Base-by-base conservation (phyloP, 2,888 invertebrate genomes). In the Euproctis similis region DNA sequence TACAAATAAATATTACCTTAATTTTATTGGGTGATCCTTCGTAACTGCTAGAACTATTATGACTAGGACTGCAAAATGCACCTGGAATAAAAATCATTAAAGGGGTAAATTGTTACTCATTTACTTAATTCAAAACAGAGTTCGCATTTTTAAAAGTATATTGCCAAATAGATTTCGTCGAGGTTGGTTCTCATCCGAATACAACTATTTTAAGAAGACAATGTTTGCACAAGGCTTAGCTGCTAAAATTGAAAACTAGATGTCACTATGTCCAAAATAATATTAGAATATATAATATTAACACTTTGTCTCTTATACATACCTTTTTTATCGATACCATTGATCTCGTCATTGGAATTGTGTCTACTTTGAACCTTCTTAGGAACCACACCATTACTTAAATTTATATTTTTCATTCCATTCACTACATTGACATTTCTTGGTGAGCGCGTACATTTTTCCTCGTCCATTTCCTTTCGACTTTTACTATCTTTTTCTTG, bases 11-110 rank as follows among this genome's bases (percentile, higher is more conserved):
- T n/a, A n/a, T 42, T 55, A 76, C 82, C 68, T 85, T 78, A 58
- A 58, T 76, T 65, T 77, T 82, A 46, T 73, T 81, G 22, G 82
- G 82, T 12, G 82, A 84, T 31, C 76, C 72, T 53, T 82, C 82
- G 42, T 75, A 81, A 48, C 70, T 84, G 33, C 63, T 51, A 41
- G 64, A 45, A 43, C 40, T 65, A 49, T 72, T 73, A 44, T 76
- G 76, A 52, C 72, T 76, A 30, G 80, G 76, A 56, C 77, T 82
- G 35, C 68, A 67, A 59, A 72, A 62, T 21, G 53, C 46, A 48
- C 68, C 82, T 82, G 50, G 32, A 72, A 69, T 13, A 8, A 26
- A 22, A n/a, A n/a, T n/a, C n/a, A n/a, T n/a, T n/a, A n/a, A n/a
- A n/a, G n/a, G n/a, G n/a, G n/a, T n/a, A n/a, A n/a, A n/a, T n/a